Evolutionary conservation across 2,888 invertebrate genomes (phyloP).

Genomic region (Hartigia nigra): DNA sequence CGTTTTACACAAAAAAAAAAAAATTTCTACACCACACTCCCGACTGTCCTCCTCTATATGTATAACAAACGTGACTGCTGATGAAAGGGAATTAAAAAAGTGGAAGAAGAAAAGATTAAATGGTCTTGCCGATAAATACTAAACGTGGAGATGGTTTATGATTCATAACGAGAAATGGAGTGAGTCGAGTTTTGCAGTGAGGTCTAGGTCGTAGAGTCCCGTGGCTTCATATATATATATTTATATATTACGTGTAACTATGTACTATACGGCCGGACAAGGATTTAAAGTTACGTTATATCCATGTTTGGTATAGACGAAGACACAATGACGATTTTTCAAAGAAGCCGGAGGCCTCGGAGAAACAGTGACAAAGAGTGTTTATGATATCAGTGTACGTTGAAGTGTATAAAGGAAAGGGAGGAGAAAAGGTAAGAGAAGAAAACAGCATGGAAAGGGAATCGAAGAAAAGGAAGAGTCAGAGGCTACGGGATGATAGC

Average conservation of each 20-base stretch:
- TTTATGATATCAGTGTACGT: background rate
- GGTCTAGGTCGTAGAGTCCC: constrained; percentile 3
- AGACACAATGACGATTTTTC: constrained; percentile 7
- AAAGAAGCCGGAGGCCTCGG: constrained; percentile 6
- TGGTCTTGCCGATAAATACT: background rate
- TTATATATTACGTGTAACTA: background rate
- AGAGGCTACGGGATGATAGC: constrained; percentile 14
- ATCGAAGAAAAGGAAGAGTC: constrained; percentile 25
- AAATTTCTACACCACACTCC: background rate
- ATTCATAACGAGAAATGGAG: constrained; percentile 4
- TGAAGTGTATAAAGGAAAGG: constrained; percentile 13
- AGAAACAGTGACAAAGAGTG: background rate
- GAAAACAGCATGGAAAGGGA: constrained; percentile 12
- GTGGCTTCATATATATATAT: background rate
- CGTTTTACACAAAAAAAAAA: background rate
- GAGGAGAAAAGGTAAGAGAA: constrained; percentile 12
- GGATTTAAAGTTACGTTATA: constrained; percentile 1
- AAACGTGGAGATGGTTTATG: background rate
- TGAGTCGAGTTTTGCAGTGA: constrained; percentile 6
- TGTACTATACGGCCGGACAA: background rate
- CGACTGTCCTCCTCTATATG: background rate
- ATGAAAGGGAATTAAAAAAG: too few species aligned
- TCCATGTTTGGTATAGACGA: constrained; percentile 7
- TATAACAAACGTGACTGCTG: too few species aligned
- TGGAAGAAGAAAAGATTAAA: background rate